Evolutionary conservation across 2,888 invertebrate genomes (phyloP), one percentile per base, ranked within the genome.

Genomic region (Spilosoma lubricipeda): DNA sequence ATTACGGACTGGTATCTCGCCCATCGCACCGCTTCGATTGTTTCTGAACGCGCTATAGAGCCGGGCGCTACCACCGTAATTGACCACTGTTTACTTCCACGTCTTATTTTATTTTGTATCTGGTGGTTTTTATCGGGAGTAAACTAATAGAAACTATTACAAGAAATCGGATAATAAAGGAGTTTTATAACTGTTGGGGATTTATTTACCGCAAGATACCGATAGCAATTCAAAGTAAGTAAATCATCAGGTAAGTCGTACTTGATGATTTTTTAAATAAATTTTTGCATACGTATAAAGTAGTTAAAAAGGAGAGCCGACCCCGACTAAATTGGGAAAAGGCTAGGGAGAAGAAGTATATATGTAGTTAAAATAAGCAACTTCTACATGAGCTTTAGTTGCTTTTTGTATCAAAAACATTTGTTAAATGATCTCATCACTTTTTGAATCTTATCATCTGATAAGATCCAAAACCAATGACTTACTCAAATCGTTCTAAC

Each of bases 21-120:
- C 90, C 93, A 94, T 95, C 94, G 94, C 94, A 93, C 93, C 94
- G 94, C 94, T 93, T 93, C 95, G 94, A 95, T 95, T 95, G 95
- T 95, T 95, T 93, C 94, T 90, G 93, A 93, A 92, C 91, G 91
- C 92, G 92, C 93, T 91, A 91, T 92, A 90, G 89, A 91, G 90
- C 90, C 91, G 90, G 89, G 90, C 93, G 92, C 92, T 92, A 93
- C 92, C 92, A 86, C 90, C 90, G 91, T 95, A 95, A 95, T 95
- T 95, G 95, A 95, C 94, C 94, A 94, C 94, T 94, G 95, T 95
- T 95, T 95, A 94, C 94, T 92, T 93, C 91, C 89, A 90, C 90
- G 88, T 90, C 92, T 93, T 93, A 93, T 93, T 94, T 93, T 93
- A 92, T 91, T 89, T 89, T 89, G 87, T 88, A 89, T 89, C 90